A percentile compares a stretch with the other conserved stretches of the same genome.
phyloP scores from a whole-genome alignment of 2,113 vertebrate species.

The Corythoichthys intestinalis region DNA sequence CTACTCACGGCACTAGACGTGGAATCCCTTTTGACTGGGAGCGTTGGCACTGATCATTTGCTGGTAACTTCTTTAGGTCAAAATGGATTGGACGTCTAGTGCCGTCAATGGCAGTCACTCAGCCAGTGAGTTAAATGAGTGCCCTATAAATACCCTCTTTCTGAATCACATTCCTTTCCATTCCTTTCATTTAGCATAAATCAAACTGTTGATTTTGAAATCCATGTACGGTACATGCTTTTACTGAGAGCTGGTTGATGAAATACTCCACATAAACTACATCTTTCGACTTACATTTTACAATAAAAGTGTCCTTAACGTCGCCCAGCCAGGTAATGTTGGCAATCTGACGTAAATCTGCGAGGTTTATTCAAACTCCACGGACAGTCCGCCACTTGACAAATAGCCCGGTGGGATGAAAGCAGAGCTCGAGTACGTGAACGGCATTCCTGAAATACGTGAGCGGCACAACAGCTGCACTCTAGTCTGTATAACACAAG shows the following conservation, averaged over 20 bases:
- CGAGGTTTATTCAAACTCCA: conserved; percentile 24
- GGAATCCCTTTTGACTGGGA: no score
- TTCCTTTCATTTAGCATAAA: no score
- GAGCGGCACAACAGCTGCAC: conserved; percentile 20
- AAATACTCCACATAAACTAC: background rate
- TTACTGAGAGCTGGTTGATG: background rate
- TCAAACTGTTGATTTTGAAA: background rate
- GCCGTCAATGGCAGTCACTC: background rate
- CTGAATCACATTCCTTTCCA: no score
- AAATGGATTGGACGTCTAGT: no score
- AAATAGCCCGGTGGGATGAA: conserved; percentile 29
- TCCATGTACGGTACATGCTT: background rate
- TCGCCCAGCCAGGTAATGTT: conserved; percentile 4
- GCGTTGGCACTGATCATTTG: no score
- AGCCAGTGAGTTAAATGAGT: background rate
- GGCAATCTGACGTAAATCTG: conserved; percentile 12
- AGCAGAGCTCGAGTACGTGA: conserved; percentile 38
- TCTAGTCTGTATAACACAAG: background rate
- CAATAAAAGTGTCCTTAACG: conserved; percentile 27
- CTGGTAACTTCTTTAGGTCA: no score
- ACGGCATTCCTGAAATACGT: conserved; percentile 43
- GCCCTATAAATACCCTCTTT: no score
- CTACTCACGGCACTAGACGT: no score
- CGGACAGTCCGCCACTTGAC: conserved; percentile 17
- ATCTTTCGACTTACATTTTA: background rate